phyloP scores from a whole-genome alignment of 2,888 invertebrate species.

The Lampropteryx suffumata region DNA sequence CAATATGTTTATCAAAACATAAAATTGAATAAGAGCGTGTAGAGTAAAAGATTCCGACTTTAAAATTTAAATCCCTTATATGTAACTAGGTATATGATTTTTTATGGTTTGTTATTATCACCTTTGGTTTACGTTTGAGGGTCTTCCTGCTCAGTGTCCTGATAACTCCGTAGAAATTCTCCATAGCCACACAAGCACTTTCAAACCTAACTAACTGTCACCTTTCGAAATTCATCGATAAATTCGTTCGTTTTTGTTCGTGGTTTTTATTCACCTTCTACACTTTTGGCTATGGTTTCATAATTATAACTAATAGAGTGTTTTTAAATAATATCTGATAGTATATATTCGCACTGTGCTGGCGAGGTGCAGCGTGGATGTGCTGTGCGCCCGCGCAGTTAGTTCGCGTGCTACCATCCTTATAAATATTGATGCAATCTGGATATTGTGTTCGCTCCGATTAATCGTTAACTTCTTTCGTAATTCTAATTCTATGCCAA shows the following conservation, averaged over 20 bases:
- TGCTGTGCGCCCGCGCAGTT: conserved; percentile 62
- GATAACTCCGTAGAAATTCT: conserved; percentile 73
- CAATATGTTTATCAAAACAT: no score
- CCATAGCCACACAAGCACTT: conserved; percentile 53
- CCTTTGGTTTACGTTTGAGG: conserved; percentile 71
- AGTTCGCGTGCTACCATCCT: conserved; percentile 56
- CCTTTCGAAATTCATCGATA: conserved; percentile 32
- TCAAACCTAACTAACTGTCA: conserved; percentile 16
- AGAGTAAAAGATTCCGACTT: no score
- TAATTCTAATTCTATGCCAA: conserved; percentile 53
- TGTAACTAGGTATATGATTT: no score
- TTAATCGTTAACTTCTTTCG: conserved; percentile 67
- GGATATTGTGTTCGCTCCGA: conserved; percentile 67
- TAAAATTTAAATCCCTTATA: no score
- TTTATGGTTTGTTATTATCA: conserved; percentile 23
- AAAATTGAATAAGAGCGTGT: no score
- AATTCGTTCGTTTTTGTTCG: conserved; percentile 18
- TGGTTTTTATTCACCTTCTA: conserved; percentile 1
- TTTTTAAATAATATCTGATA: conserved; percentile 3
- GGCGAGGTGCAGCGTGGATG: conserved; percentile 64
- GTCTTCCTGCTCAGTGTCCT: conserved; percentile 74
- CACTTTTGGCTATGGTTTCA: not conserved
- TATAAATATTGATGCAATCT: conserved; percentile 79
- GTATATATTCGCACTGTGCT: conserved; percentile 55
- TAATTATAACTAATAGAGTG: not conserved